Conservation (phyloP, 35 echinoderm and acorn worm species). For the Acanthaster planci region DNA sequence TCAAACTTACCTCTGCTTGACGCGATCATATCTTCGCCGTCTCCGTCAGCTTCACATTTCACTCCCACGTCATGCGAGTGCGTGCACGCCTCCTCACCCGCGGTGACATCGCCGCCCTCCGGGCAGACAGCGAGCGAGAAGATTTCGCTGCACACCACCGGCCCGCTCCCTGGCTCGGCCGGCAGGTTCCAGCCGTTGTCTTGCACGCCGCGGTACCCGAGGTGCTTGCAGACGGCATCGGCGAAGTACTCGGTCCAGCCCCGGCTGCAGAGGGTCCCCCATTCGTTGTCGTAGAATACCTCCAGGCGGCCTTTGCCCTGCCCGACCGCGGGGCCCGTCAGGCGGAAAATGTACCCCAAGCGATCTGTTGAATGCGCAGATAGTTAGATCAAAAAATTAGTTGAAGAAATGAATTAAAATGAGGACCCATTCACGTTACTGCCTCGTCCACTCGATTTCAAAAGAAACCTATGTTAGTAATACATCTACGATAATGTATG, state of each 20-base stretch:
- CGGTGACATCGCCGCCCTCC: neutral
- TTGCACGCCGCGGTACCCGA: neutral
- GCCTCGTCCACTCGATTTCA: no score
- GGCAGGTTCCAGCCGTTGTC: neutral
- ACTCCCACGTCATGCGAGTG: slow-evolving; percentile 4
- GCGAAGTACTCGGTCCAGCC: slow-evolving; percentile 12
- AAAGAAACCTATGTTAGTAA: no score
- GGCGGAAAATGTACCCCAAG: slow-evolving; percentile 11
- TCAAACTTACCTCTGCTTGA: neutral
- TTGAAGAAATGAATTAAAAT: no score
- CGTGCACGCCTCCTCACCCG: neutral
- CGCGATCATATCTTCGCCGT: neutral
- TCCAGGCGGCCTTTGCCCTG: neutral
- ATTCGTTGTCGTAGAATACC: neutral
- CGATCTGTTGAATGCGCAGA: neutral
- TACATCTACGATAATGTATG: no score
- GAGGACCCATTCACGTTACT: no score
- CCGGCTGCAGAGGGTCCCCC: neutral
- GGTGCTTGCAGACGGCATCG: slow-evolving; percentile 15
- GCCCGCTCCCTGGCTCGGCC: neutral
- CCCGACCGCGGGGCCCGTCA: neutral
- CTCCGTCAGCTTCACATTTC: neutral
- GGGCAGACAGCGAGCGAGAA: neutral
- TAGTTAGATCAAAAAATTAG: no score
- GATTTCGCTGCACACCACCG: neutral